Evolutionary conservation across 2,797 vertebrate genomes (phyloP).

Genomic region (Pitangus sulphuratus): DNA sequence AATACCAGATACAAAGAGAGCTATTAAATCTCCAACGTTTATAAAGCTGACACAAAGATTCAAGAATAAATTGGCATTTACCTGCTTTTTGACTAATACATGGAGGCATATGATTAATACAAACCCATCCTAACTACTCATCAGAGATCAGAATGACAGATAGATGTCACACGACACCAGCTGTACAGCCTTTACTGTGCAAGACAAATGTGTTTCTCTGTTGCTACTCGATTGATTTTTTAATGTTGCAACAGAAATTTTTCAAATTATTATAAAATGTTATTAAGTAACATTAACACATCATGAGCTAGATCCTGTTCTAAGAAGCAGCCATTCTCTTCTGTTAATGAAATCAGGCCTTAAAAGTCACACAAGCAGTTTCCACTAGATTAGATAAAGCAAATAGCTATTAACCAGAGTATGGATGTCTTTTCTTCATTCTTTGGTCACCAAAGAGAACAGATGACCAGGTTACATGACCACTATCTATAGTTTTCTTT

Average conservation of each 20-base stretch:
- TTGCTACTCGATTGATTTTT: neutral
- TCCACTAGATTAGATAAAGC: neutral
- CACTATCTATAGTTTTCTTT: neutral
- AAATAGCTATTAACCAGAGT: neutral
- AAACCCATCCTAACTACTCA: neutral
- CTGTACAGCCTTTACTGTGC: neutral
- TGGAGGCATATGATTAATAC: neutral
- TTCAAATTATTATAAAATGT: neutral
- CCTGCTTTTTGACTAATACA: neutral
- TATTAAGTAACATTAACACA: neutral
- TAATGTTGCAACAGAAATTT: neutral
- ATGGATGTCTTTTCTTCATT: neutral
- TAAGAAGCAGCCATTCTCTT: neutral
- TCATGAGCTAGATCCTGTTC: neutral
- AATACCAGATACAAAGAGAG: neutral
- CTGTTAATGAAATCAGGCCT: neutral
- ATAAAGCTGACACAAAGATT: neutral
- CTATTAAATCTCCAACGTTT: neutral
- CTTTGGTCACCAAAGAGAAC: neutral
- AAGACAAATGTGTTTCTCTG: neutral
- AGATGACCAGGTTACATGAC: neutral
- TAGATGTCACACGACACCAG: neutral
- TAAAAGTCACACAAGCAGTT: neutral
- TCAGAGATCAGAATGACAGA: neutral
- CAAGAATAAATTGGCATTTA: neutral